Evolutionary conservation across 2,888 invertebrate genomes (phyloP), one percentile per base, ranked within the genome.

Genomic region (Halocaridina rubra): DNA sequence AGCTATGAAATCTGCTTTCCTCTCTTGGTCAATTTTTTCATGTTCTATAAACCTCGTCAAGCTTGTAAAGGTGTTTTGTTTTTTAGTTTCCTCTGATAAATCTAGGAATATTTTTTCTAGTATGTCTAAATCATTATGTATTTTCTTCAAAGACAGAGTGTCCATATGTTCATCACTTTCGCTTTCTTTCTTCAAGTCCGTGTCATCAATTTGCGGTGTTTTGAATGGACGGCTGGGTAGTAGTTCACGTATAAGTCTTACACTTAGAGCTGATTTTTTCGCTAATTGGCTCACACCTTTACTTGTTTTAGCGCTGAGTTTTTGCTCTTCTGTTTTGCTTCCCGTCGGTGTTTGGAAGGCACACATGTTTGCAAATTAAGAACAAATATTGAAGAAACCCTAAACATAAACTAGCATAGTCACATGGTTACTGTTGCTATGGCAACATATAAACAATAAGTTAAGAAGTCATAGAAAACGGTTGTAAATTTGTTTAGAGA

Each of bases 1-100:
- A 10, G 86, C 86, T 33, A 86, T 86, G 39, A 86, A 86, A 8
- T 78, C 86, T 32, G 86, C 78, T 61, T 86, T 86, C n/a, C 78
- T 81, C 30, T 78, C n/a, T n/a, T n/a, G n/a, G n/a, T n/a, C n/a
- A n/a, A n/a, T n/a, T n/a, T n/a, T n/a, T n/a, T n/a, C n/a, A n/a
- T n/a, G n/a, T n/a, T n/a, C n/a, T n/a, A n/a, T n/a, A n/a, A n/a
- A n/a, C n/a, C n/a, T n/a, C n/a, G n/a, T n/a, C n/a, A n/a, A n/a
- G n/a, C n/a, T n/a, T n/a, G n/a, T n/a, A n/a, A n/a, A n/a, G n/a
- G n/a, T n/a, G n/a, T n/a, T n/a, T n/a, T n/a, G n/a, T n/a, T n/a
- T n/a, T n/a, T n/a, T n/a, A n/a, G n/a, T n/a, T n/a, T n/a, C n/a
- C n/a, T n/a, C n/a, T n/a, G 82, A 24, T 30, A 78, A n/a, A 3